Conservation (phyloP, 2,113 vertebrate species). For the Tetrax tetrax region DNA sequence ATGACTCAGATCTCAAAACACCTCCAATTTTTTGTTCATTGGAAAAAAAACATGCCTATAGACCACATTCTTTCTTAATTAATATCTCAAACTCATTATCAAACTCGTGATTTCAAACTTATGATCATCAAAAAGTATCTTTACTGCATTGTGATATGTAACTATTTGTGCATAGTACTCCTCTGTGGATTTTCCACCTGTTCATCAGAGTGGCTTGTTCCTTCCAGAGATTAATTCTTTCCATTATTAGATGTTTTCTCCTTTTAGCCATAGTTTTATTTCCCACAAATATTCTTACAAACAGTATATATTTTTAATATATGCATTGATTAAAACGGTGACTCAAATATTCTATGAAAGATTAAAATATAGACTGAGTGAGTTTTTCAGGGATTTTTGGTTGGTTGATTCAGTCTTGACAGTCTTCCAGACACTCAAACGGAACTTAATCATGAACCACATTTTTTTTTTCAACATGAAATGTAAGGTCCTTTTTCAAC, state of each 20-base stretch:
- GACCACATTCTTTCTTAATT: neutral
- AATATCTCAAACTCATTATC: neutral
- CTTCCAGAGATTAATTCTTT: neutral
- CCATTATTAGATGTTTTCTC: neutral
- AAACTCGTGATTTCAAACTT: neutral
- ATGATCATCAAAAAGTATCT: neutral
- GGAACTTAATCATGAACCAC: neutral
- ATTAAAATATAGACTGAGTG: neutral
- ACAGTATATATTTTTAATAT: neutral
- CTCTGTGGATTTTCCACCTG: neutral
- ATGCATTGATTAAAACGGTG: neutral
- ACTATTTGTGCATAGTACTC: neutral
- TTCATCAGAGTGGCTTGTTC: neutral
- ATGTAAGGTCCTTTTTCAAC: neutral
- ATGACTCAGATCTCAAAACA: neutral
- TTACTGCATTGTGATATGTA: neutral
- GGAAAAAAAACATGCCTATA: neutral
- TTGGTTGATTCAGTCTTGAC: neutral
- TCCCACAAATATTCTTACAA: neutral
- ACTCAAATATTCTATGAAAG: neutral
- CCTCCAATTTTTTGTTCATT: fast-evolving
- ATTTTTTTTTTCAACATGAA: neutral
- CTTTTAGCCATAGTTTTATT: neutral
- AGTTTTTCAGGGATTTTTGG: neutral
- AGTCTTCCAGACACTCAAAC: neutral